Conservation (phyloP, 1,140 invertebrate genomes). For the Meloidogyne chitwoodi region DNA sequence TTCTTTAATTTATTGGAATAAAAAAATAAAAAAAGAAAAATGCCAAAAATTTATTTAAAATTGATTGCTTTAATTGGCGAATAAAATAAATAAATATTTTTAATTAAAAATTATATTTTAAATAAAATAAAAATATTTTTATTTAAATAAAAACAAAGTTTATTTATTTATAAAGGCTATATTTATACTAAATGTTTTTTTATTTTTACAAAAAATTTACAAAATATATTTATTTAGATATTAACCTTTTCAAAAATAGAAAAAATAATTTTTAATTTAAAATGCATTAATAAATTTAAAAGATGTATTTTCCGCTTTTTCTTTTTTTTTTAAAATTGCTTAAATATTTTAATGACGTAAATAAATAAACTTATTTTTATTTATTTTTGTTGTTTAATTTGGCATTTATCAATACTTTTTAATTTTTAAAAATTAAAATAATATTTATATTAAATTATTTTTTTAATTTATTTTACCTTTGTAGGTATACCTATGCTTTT, state of each 20-base stretch:
- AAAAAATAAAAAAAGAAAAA: background rate
- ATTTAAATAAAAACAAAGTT: background rate
- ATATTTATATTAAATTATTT: no score
- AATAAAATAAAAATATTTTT: background rate
- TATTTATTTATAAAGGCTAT: background rate
- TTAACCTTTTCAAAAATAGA: background rate
- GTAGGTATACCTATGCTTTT: no score
- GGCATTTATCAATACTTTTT: background rate
- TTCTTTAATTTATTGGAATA: background rate
- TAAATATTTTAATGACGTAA: background rate
- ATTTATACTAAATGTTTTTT: background rate
- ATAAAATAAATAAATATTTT: background rate
- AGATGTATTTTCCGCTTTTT: background rate
- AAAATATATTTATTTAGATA: no score
- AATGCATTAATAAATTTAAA: background rate
- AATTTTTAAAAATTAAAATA: no score
- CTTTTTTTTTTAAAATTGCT: background rate
- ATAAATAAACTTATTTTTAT: background rate
- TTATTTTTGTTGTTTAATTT: background rate
- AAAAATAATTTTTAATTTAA: background rate
- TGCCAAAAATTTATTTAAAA: slow-evolving; percentile 1
- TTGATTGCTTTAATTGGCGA: background rate
- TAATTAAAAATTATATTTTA: background rate
- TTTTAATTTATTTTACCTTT: no score
- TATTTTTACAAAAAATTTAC: background rate